A percentile compares a stretch with the other conserved stretches of the same genome.
phyloP scores from a whole-genome alignment of 2,888 invertebrate genomes.

The Leptopilina syphax region DNA sequence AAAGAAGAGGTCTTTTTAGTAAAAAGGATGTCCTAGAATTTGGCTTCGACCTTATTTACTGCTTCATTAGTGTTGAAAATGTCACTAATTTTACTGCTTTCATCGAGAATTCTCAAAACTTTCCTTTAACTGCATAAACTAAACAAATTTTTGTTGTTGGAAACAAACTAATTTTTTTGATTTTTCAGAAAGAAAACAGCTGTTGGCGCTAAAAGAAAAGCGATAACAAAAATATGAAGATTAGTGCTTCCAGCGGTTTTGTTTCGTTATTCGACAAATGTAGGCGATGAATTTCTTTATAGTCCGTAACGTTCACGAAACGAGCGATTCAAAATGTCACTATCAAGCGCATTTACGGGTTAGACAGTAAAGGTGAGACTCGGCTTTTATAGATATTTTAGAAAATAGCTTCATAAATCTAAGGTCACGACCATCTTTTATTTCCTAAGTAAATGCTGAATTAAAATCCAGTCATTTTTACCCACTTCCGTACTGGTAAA shows the following conservation, averaged over 20 bases:
- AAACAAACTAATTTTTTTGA: no score
- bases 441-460: background rate
- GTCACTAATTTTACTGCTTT: no score
- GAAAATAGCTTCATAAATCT: constrained; percentile 29
- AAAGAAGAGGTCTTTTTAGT: no score
- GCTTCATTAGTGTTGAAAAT: no score
- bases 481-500: no score
- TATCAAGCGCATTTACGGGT: constrained; percentile 26
- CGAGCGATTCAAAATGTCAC: constrained; percentile 31
- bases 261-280: constrained; percentile 10
- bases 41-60: no score
- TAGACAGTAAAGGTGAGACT: constrained; percentile 25
- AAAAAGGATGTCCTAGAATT: no score
- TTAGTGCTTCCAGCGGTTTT: background rate
- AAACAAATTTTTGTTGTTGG: no score
- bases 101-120: no score
- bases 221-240: background rate
- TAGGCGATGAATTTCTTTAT: constrained; percentile 22
- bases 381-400: constrained; percentile 30
- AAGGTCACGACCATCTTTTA: background rate
- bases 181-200: no score
- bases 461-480: background rate
- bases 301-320: constrained; percentile 20
- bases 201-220: background rate
- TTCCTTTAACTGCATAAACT: no score